phyloP scores from a whole-genome alignment of 2,797 vertebrate species.

The Hippocampus kuda region DNA sequence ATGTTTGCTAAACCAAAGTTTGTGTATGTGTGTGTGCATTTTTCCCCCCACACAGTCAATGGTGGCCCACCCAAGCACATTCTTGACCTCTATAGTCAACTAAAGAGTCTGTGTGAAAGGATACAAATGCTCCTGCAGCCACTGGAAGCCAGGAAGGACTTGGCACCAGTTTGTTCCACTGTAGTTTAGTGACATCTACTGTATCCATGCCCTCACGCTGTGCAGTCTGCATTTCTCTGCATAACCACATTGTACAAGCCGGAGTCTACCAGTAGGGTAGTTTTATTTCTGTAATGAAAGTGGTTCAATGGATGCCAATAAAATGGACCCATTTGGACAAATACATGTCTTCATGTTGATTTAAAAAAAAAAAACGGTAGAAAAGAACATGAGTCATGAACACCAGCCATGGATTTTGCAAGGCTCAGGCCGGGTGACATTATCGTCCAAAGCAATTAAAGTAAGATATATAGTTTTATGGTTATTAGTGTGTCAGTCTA shows the following conservation, averaged over 20 bases:
- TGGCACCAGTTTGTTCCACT: conserved; percentile 23
- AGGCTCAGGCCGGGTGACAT: no score
- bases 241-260: conserved; percentile 27
- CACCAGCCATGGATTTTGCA: no score
- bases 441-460: no score
- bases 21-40: not conserved
- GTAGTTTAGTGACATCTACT: conserved; percentile 31
- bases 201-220: conserved; percentile 21
- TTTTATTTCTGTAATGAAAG: conserved; percentile 45
- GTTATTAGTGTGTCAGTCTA: no score
- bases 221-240: conserved; percentile 29
- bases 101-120: not conserved
- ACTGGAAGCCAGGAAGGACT: conserved; percentile 13
- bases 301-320: conserved; percentile 50
- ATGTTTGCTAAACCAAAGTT: conserved; percentile 15
- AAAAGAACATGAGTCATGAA: not conserved
- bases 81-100: not conserved
- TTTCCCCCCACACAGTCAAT: not conserved
- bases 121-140: not conserved
- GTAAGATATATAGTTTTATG: no score
- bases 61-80: not conserved
- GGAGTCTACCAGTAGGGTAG: conserved; percentile 17
- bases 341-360: conserved; percentile 3
- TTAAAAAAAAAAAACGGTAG: not conserved
- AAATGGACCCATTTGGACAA: conserved; percentile 50